Percentiles rank a stretch among this genome's conserved stretches.
phyloP scores from a whole-genome alignment of 2,888 invertebrate genomes.

The Lapara coniferarum region DNA sequence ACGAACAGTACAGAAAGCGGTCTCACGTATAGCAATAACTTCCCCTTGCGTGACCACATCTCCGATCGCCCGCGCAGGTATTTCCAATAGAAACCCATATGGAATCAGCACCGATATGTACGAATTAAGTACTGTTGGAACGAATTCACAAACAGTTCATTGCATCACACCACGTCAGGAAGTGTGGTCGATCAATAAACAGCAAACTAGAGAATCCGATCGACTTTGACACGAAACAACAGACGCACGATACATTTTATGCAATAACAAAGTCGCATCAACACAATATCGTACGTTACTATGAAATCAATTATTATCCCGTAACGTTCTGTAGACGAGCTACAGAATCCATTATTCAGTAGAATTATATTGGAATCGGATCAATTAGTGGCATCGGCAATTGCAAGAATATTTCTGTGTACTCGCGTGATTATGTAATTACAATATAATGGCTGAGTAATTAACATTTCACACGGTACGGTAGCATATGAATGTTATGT shows the following conservation, averaged over 20 bases:
- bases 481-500: slow-evolving; percentile 10
- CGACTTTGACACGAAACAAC: slow-evolving; percentile 54
- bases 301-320: slow-evolving; percentile 35
- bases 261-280: slow-evolving; percentile 47
- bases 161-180: slow-evolving; percentile 50
- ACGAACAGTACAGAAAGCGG: slow-evolving; percentile 44
- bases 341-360: slow-evolving; percentile 2
- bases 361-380: slow-evolving; percentile 28
- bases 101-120: slow-evolving; percentile 33
- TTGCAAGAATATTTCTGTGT: slow-evolving; percentile 34
- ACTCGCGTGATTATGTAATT: slow-evolving; percentile 35
- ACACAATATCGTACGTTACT: slow-evolving; percentile 29
- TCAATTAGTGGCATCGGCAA: slow-evolving; percentile 38
- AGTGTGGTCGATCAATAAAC: slow-evolving; percentile 41
- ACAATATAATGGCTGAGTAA: slow-evolving; percentile 23
- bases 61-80: slow-evolving; percentile 47
- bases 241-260: slow-evolving; percentile 57
- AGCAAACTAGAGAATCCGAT: slow-evolving; percentile 41
- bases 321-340: slow-evolving; percentile 31
- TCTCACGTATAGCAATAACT: slow-evolving; percentile 32
- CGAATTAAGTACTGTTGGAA: slow-evolving; percentile 39
- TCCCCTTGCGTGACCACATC: slow-evolving; percentile 59
- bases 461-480: slow-evolving; percentile 25
- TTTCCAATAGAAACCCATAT: slow-evolving; percentile 53
- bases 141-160: slow-evolving; percentile 44